Conservation (phyloP, 2,888 invertebrate species). For the Parnassius smintheus region DNA sequence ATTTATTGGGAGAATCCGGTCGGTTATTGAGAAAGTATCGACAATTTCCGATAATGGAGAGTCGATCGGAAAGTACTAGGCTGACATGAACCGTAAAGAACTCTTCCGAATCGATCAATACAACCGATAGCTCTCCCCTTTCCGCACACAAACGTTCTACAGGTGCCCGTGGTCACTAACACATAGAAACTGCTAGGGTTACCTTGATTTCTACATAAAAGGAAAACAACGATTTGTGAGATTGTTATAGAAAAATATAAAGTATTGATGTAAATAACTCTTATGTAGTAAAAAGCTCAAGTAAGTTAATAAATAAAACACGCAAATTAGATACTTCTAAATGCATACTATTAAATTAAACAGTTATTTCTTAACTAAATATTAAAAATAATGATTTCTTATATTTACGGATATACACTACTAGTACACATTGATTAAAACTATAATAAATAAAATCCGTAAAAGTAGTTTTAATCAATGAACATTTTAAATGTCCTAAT, state of each 20-base stretch:
- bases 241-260: neutral
- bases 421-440: too few species aligned
- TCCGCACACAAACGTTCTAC: slow-evolving; percentile 48
- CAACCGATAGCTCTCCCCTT: slow-evolving; percentile 44
- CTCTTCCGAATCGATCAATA: slow-evolving; percentile 74
- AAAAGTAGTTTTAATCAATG: too few species aligned
- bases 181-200: slow-evolving; percentile 30
- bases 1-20: neutral
- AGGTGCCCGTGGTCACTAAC: slow-evolving; percentile 45
- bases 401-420: too few species aligned
- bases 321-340: too few species aligned
- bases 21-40: slow-evolving; percentile 55
- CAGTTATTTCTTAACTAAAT: too few species aligned
- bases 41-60: slow-evolving; percentile 71
- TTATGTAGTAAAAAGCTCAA: too few species aligned
- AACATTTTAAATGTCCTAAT: too few species aligned
- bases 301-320: too few species aligned
- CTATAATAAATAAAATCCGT: too few species aligned
- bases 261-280: neutral
- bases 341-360: too few species aligned
- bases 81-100: slow-evolving; percentile 47
- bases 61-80: slow-evolving; percentile 75
- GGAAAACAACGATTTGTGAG: neutral
- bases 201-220: slow-evolving; percentile 16
- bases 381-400: too few species aligned